Percentiles rank a stretch among this genome's conserved stretches.
Conservation (phyloP, 2,888 invertebrate species). For the Tenthredo mesomela region DNA sequence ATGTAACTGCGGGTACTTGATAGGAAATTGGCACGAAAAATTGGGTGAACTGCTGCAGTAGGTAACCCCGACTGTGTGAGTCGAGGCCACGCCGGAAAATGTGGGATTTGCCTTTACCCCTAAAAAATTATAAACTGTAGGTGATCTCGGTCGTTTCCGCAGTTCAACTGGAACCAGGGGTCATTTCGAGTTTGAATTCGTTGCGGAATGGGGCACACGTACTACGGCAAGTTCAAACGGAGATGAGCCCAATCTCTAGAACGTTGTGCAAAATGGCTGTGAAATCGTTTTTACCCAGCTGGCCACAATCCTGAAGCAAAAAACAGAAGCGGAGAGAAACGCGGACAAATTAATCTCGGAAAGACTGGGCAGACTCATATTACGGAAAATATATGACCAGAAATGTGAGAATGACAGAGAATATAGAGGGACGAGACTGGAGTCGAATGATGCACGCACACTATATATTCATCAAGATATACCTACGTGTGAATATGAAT, state of each 20-base stretch:
- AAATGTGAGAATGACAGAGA: neutral
- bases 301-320: neutral
- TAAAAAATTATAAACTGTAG: neutral
- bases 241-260: conserved; percentile 4
- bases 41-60: neutral
- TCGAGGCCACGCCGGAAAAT: neutral
- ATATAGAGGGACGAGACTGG: neutral
- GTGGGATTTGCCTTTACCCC: neutral
- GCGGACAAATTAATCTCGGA: conserved; percentile 9
- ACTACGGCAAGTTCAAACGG: neutral
- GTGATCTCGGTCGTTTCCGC: neutral
- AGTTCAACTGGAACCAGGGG: conserved; percentile 9
- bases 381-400: conserved; percentile 9
- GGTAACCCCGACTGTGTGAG: neutral
- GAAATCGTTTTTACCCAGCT: conserved; percentile 20
- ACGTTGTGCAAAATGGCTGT: neutral
- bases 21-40: conserved; percentile 12
- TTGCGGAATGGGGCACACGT: neutral
- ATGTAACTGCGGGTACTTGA: neutral
- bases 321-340: conserved; percentile 13
- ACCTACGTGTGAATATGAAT: neutral
- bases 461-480: neutral
- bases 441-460: neutral
- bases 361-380: neutral
- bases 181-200: conserved; percentile 14